Evolutionary conservation across 2,888 invertebrate genomes (phyloP).

Genomic region (Drosophila heteroneura): DNA sequence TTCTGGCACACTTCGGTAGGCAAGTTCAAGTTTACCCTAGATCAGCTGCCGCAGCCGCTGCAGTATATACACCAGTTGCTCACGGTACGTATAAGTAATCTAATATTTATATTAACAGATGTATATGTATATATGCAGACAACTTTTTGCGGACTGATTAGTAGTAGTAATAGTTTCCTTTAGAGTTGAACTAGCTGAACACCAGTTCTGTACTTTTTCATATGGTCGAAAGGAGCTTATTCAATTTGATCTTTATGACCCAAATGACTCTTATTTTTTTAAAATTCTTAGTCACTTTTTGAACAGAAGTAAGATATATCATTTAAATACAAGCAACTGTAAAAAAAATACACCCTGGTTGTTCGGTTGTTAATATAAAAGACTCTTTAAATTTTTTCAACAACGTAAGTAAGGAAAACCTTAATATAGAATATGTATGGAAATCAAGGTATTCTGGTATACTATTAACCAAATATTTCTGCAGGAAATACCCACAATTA

Average conservation of each 20-base stretch:
- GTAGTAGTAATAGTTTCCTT: neutral
- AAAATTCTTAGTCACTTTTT: neutral
- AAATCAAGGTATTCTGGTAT: neutral
- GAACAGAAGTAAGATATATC: neutral
- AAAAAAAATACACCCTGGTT: neutral
- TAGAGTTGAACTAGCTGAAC: neutral
- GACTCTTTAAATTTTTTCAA: neutral
- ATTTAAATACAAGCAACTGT: neutral
- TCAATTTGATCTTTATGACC: neutral
- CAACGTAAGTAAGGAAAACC: neutral
- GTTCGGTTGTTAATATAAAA: too few relatives aligned
- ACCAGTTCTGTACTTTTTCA: neutral
- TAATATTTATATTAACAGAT: neutral
- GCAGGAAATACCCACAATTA: slow-evolving; percentile 91
- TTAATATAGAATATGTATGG: neutral
- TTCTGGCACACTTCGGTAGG: slow-evolving; percentile 98
- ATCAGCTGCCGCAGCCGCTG: slow-evolving; percentile 95
- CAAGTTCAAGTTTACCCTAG: slow-evolving; percentile 95
- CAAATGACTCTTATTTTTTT: neutral
- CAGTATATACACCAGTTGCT: slow-evolving; percentile 97
- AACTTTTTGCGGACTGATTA: neutral
- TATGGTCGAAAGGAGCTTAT: neutral
- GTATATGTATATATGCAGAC: neutral
- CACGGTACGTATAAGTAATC: slow-evolving; percentile 85
- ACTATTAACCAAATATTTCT: slow-evolving; percentile 8